These are phyloP conservation scores for Conistra vaccinii DNA, from an alignment of 2,888 invertebrate genomes.

Conservation along the genomic window DNA sequence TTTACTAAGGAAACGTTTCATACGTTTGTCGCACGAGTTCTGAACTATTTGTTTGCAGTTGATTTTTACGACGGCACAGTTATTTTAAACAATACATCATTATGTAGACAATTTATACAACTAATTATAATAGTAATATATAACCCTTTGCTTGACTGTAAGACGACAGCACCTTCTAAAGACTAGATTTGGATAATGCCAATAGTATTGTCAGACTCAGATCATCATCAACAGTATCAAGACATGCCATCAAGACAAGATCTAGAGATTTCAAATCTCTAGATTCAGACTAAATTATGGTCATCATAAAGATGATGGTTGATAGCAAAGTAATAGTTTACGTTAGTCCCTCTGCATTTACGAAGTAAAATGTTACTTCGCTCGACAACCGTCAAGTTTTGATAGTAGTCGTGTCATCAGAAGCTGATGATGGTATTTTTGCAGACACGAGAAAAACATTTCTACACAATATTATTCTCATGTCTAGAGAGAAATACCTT, in stretches of 20 bases:
- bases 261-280: not conserved
- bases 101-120: slow-evolving; percentile 7
- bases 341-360: not conserved
- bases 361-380: not conserved
- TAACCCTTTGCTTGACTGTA: slow-evolving; percentile 1
- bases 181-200: not conserved
- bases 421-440: not conserved
- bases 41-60: slow-evolving; percentile 29
- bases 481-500: not conserved
- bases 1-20: slow-evolving; percentile 51
- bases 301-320: too few relatives aligned
- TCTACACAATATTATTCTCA: not conserved
- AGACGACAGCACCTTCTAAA: not conserved
- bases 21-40: slow-evolving; percentile 56
- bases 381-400: not conserved
- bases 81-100: not conserved
- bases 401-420: too few relatives aligned
- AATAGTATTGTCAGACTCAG: not conserved
- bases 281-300: not conserved
- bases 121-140: slow-evolving; percentile 3
- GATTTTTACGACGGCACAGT: slow-evolving; percentile 12
- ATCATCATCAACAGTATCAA: too few relatives aligned
- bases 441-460: too few relatives aligned
- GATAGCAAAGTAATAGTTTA: not conserved
- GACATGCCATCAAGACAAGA: not conserved